Evolutionary conservation across 2,797 vertebrate genomes (phyloP).

Genomic region (Zalophus californianus): DNA sequence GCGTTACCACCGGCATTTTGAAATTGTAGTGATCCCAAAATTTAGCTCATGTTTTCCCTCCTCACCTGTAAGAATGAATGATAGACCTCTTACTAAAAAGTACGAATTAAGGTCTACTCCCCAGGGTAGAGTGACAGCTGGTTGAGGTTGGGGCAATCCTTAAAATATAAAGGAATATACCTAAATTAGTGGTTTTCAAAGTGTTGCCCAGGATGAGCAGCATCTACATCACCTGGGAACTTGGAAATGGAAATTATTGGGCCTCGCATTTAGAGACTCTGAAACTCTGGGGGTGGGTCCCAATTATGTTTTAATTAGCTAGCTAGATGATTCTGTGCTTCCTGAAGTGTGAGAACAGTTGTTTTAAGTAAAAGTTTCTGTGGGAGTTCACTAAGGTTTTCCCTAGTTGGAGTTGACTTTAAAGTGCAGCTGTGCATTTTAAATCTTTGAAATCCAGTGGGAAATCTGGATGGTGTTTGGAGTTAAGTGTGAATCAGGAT

Average conservation of each 20-base stretch:
- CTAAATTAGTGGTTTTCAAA: neutral
- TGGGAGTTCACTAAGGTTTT: neutral
- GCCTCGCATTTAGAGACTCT: neutral
- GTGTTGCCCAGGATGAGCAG: neutral
- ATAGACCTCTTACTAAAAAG: neutral
- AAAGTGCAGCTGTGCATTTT: neutral
- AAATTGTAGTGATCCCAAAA: neutral
- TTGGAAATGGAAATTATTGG: neutral
- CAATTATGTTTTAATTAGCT: neutral
- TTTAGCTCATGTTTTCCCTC: neutral
- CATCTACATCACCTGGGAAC: neutral
- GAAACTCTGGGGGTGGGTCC: neutral
- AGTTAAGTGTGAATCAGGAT: neutral
- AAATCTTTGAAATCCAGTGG: conserved; percentile 30
- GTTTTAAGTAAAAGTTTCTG: neutral
- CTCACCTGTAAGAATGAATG: neutral
- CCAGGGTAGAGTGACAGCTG: neutral
- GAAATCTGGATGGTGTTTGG: conserved; percentile 19
- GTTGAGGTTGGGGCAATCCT: neutral
- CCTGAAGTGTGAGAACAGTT: neutral
- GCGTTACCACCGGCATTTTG: neutral
- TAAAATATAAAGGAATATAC: neutral
- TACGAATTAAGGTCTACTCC: neutral
- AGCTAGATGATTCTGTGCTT: neutral
- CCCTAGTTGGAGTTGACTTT: neutral